These are phyloP conservation scores for Orthosia cruda DNA, from an alignment of 2,888 invertebrate species.

Conservation along the genomic window DNA sequence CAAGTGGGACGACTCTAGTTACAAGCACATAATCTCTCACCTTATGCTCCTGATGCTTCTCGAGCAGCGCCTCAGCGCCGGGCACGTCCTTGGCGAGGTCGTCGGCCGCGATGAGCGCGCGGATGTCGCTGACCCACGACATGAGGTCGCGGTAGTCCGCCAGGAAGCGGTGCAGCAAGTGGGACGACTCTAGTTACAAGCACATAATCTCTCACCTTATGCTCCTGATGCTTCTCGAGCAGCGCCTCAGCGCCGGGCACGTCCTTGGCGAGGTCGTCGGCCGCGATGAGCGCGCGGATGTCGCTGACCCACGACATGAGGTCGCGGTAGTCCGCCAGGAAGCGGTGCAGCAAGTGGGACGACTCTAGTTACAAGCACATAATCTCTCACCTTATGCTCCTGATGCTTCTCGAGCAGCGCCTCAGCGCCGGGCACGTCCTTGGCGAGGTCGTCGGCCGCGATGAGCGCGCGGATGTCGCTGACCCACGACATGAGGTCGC, in stretches of 20 bases:
- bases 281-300: conserved; percentile 99
- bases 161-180: conserved; percentile 98
- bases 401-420: conserved; percentile 99
- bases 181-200: conserved; percentile 98
- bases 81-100: conserved; percentile 99
- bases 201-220: conserved; percentile 77
- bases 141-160: conserved; percentile 99
- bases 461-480: conserved; percentile 99
- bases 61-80: conserved; percentile 99
- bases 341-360: conserved; percentile 98
- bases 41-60: conserved; percentile 98
- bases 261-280: conserved; percentile 99
- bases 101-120: conserved; percentile 99
- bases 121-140: conserved; percentile 99
- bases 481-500: conserved; percentile 99
- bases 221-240: conserved; percentile 99
- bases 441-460: conserved; percentile 99
- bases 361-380: conserved; percentile 96
- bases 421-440: conserved; percentile 99
- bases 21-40: too few species aligned
- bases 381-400: conserved; percentile 93
- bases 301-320: conserved; percentile 99
- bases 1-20: conserved; percentile 98
- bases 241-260: conserved; percentile 99
- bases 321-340: conserved; percentile 99